Base-by-base conservation (phyloP, 1,140 invertebrate genomes). In the Anastrepha obliqua region DNA sequence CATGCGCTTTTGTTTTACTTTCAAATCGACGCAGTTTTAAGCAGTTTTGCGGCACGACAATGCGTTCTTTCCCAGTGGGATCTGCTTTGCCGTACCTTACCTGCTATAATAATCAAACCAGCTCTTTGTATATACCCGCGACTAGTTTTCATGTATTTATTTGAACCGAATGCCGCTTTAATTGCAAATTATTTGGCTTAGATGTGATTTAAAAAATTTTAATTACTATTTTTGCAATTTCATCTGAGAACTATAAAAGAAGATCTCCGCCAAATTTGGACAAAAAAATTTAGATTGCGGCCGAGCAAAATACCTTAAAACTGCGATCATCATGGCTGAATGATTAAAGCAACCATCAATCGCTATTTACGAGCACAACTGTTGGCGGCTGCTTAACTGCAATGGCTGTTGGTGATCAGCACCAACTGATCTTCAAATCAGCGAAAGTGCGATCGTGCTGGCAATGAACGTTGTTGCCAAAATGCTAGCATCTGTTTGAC, bases 361-460 rank as follows among this genome's bases (percentile, higher is more conserved):
- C 8, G 2, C 17, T 8, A 81, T 62, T 62, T 15, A 58, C 20
- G n/a, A 81, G 1, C 51, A 55, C 74, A 81, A 81, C 47, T 55
- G 47, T 81, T 81, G 74, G n/a, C 55, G 67, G 15, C 47, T 81
- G n/a, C 7, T 51, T 81, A 15, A 55, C n/a, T 2, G 8, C 60
- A 17, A 62, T 62, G 4, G 4, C 4, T 62, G 15, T 81, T 58
- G 60, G 4, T 62, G 51, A 55, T 9, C 60, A 62, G 2, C 60
- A 62, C 60, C 13, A 62, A 81, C 17, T 81, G 74, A 81, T 81
- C 74, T 51, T 55, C 74, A 81, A 58, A 17, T 3, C 44, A 81
- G 51, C 74, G 74, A 81, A 81, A 81, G 74, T 81, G 74, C 74
- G 74, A 81, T 81, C 74, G 74, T 81, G 74, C 74, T 81, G 74